Evolutionary conservation across 2,797 vertebrate genomes (phyloP).

Genomic region (Bufotes viridis): DNA sequence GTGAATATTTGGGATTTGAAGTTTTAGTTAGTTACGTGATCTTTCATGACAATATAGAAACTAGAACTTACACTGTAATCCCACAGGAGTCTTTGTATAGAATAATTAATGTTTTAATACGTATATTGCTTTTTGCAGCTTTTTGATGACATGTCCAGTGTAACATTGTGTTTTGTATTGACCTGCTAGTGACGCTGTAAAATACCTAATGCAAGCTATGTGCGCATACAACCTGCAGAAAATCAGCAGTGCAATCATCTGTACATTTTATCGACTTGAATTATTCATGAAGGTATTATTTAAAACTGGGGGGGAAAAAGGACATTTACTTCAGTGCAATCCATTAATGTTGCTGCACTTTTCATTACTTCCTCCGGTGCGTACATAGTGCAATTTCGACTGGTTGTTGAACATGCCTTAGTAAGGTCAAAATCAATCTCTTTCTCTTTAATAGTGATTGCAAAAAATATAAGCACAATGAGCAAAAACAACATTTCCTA

Average conservation of each 20-base stretch:
- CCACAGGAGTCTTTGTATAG: conserved; percentile 19
- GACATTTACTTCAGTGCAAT: conserved; percentile 24
- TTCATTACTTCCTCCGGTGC: conserved; percentile 31
- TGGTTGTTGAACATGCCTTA: conserved; percentile 52
- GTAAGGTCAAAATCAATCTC: conserved; percentile 27
- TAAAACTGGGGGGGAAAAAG: conserved; percentile 19
- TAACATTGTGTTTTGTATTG: conserved; percentile 44
- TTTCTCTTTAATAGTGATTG: not conserved
- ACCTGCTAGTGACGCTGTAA: conserved; percentile 24
- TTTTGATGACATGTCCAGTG: conserved; percentile 22
- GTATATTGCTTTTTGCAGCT: conserved; percentile 22
- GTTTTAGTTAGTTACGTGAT: conserved; percentile 33
- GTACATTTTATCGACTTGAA: conserved; percentile 34
- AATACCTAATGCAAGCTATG: conserved; percentile 19
- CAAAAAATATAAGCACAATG: conserved; percentile 47
- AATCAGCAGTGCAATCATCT: conserved; percentile 17
- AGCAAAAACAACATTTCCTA: conserved; percentile 11
- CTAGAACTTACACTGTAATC: not conserved
- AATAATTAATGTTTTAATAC: conserved; percentile 4
- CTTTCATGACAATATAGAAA: conserved; percentile 32
- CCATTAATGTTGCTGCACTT: conserved; percentile 27
- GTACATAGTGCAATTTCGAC: not conserved
- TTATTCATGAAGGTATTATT: conserved; percentile 50
- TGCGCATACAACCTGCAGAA: conserved; percentile 3
- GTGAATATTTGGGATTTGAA: conserved; percentile 29